Conservation (phyloP, 1,140 invertebrate genomes). For the Cardiocondyla obscurior region DNA sequence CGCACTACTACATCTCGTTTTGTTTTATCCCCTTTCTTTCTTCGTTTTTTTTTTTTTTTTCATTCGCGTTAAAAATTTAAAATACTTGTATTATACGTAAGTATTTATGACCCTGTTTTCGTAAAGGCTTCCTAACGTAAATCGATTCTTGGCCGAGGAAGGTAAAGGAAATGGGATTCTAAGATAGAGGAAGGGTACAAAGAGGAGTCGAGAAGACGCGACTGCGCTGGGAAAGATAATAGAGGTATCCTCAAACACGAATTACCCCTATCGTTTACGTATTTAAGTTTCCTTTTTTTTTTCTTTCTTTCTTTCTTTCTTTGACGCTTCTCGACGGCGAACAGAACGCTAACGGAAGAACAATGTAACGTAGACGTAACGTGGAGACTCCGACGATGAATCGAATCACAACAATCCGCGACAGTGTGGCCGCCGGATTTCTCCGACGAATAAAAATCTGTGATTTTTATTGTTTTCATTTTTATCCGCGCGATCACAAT, state of each 20-base stretch:
- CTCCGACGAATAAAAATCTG: background rate
- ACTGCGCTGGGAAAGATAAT: conserved; percentile 33
- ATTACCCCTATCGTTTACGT: conserved; percentile 25
- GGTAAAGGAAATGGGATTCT: conserved; percentile 58
- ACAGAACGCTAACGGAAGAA: background rate
- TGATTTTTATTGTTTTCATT: background rate
- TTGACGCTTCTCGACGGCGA: conserved; percentile 42
- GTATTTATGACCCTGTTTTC: conserved; percentile 83
- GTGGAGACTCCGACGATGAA: conserved; percentile 11
- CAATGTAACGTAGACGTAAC: background rate
- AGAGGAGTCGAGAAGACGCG: conserved; percentile 23
- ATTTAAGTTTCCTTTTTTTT: too few relatives aligned
- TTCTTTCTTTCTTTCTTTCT: background rate
- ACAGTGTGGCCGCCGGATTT: conserved; percentile 9
- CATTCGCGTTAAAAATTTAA: conserved; percentile 78
- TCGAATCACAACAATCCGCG: conserved; percentile 39
- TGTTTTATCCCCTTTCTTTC: conserved; percentile 64
- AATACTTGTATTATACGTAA: conserved; percentile 82
- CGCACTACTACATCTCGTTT: conserved; percentile 55
- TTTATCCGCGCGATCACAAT: background rate
- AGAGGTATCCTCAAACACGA: conserved; percentile 18
- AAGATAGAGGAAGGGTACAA: conserved; percentile 46
- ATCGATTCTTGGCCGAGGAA: conserved; percentile 76
- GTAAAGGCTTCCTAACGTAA: conserved; percentile 83
- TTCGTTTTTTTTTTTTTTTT: conserved; percentile 64